Base-by-base conservation (phyloP, 2,113 vertebrate genomes). In the Oncorhynchus nerka region DNA sequence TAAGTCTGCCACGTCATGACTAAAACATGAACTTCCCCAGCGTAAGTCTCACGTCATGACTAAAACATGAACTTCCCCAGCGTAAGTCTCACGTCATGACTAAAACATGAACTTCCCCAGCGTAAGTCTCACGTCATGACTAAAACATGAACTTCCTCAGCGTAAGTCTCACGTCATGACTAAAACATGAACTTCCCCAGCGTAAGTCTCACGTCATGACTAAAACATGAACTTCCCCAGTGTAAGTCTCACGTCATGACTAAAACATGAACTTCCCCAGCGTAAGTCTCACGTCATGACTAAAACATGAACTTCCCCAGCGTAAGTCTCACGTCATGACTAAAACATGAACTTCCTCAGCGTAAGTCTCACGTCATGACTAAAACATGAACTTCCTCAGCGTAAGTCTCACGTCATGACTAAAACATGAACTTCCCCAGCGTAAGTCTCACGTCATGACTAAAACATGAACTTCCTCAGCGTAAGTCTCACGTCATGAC, bases 391-490 rank as follows among this genome's bases (percentile, higher is more conserved):
- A 94, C 74, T 94, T 91, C 75, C 94, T 95, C 78, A 97, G 93
- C 77, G 97, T 99, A 93, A 96, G 98, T 97, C 20, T 32, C 24
- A 24, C 1, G 32, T 32, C 32, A 45, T 11, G 8, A 45, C 39
- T 45, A 45, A 80, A 91, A 92, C 30, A 89, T 97, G 15, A 96
- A 94, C 74, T 94, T 91, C 75, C 94, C 95, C 78, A 98, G 94
- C 76, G 97, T 99, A 93, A 96, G 98, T 97, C 19, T 32, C 30
- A 32, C 30, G 30, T 45, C 39, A 45, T 45, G 2, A 45, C 34
- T 45, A 11, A 80, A 91, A 92, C 30, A 89, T 97, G 15, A 96
- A 94, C 74, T 94, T 91, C 75, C 94, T 95, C 78, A 98, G 94
- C 77, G 97, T 99, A 93, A 96, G 98, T 97, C 19, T 32, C 24